Evolutionary conservation across 2,888 invertebrate genomes (phyloP).

Genomic region (Beris morrisii): DNA sequence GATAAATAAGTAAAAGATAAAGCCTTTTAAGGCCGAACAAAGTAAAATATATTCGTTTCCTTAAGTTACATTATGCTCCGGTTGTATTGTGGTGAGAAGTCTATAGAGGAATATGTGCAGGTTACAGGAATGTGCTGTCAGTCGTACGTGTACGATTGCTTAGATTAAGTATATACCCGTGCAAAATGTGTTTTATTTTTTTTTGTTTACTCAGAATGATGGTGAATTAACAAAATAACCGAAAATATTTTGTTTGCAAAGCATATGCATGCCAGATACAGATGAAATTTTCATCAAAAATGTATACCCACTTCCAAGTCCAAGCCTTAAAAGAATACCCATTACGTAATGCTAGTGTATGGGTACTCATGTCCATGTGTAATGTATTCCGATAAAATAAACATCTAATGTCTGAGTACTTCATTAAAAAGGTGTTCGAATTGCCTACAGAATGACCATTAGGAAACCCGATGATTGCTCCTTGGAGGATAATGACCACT

Average conservation of each 20-base stretch:
- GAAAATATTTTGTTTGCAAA: not conserved
- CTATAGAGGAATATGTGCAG: slow-evolving; percentile 17
- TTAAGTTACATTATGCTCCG: slow-evolving; percentile 31
- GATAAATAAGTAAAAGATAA: slow-evolving; percentile 35
- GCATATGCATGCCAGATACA: not conserved
- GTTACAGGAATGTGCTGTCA: not conserved
- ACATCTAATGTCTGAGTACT: slow-evolving; percentile 38
- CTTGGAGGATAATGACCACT: slow-evolving; percentile 39
- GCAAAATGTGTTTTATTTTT: too few relatives aligned
- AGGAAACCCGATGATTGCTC: slow-evolving; percentile 38
- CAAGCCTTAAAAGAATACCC: not conserved
- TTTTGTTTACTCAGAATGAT: too few relatives aligned
- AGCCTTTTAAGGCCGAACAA: slow-evolving; percentile 36
- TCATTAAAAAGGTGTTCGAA: slow-evolving; percentile 41
- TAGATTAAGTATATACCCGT: not conserved
- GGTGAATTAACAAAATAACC: too few relatives aligned
- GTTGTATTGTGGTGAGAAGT: too few relatives aligned
- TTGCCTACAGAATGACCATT: slow-evolving; percentile 39
- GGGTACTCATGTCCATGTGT: not conserved
- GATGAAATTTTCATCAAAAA: not conserved
- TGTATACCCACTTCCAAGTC: too few relatives aligned
- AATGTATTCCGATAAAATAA: slow-evolving; percentile 33
- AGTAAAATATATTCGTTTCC: slow-evolving; percentile 37
- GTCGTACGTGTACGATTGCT: not conserved
- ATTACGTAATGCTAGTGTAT: not conserved